These are phyloP conservation scores for Phycodurus eques DNA, from an alignment of 2,113 vertebrate species.

Conservation along the genomic window DNA sequence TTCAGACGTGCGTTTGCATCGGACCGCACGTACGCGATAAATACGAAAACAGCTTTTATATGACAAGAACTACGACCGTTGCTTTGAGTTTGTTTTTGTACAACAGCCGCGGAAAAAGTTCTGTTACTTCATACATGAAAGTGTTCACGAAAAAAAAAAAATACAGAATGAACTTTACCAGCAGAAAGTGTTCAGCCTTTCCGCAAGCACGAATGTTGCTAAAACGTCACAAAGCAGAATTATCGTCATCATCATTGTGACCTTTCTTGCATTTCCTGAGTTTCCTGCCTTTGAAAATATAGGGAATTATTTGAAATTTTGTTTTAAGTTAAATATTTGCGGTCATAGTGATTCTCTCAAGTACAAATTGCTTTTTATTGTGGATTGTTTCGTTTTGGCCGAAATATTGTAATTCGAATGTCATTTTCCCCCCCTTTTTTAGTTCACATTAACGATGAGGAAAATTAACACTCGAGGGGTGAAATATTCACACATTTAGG, in stretches of 20 bases:
- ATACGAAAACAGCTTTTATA: conserved; percentile 91
- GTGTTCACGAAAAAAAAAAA: conserved; percentile 63
- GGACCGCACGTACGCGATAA: conserved; percentile 79
- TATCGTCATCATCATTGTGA: neutral
- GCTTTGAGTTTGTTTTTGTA: conserved; percentile 60
- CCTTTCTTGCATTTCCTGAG: neutral
- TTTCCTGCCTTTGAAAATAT: neutral
- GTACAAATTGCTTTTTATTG: neutral
- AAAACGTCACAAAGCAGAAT: conserved; percentile 5
- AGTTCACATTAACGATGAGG: conserved; percentile 18
- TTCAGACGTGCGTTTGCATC: conserved; percentile 85
- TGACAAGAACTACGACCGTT: conserved; percentile 79
- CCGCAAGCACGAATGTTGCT: neutral
- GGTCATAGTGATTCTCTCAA: neutral
- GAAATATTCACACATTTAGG: conserved; percentile 55
- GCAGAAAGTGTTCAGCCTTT: conserved; percentile 53
- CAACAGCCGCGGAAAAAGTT: conserved; percentile 77
- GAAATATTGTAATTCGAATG: conserved; percentile 7
- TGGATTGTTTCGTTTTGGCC: neutral
- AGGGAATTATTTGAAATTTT: no score
- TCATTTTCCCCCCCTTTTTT: neutral
- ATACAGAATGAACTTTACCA: conserved; percentile 81
- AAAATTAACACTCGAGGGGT: conserved; percentile 47
- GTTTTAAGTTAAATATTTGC: neutral
- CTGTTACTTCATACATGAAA: conserved; percentile 75